phyloP scores from a whole-genome alignment of 92 coral and sea anemone genomes.

The Galaxea fascicularis region DNA sequence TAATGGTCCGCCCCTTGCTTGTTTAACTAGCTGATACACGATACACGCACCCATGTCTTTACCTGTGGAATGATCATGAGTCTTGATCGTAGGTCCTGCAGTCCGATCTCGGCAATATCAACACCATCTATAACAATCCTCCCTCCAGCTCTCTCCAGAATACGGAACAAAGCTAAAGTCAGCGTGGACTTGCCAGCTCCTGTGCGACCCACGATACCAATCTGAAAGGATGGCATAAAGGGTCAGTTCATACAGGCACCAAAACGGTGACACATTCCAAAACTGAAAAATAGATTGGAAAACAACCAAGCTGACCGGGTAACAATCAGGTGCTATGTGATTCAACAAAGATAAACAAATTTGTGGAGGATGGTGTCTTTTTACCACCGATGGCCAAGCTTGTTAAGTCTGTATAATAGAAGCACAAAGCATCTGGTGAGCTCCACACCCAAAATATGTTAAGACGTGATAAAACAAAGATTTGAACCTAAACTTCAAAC shows the following conservation, averaged over 20 bases:
- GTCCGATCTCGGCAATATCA: conserved; percentile 84
- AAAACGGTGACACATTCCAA: not conserved
- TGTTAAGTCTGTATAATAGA: too few species aligned
- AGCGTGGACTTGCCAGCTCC: conserved; percentile 96
- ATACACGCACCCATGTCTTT: not conserved
- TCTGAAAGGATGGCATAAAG: conserved; percentile 23
- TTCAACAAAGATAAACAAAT: too few species aligned
- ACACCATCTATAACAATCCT: conserved; percentile 86
- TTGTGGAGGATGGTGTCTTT: too few species aligned
- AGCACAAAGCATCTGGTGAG: too few species aligned
- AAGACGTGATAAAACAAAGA: too few species aligned
- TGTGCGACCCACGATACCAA: conserved; percentile 92
- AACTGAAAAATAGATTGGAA: too few species aligned
- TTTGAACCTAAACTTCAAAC: too few species aligned
- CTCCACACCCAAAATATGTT: too few species aligned
- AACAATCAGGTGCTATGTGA: too few species aligned
- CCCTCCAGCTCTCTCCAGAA: conserved; percentile 87
- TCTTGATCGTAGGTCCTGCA: conserved; percentile 89
- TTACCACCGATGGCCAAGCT: too few species aligned
- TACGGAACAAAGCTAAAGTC: conserved; percentile 90
- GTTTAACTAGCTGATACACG: not conserved
- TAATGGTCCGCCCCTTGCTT: too few species aligned
- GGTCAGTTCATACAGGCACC: not conserved
- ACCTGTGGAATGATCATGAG: conserved; percentile 97
- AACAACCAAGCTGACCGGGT: too few species aligned